Conservation (phyloP, 2,888 invertebrate genomes). For the Sepiola atlantica region DNA sequence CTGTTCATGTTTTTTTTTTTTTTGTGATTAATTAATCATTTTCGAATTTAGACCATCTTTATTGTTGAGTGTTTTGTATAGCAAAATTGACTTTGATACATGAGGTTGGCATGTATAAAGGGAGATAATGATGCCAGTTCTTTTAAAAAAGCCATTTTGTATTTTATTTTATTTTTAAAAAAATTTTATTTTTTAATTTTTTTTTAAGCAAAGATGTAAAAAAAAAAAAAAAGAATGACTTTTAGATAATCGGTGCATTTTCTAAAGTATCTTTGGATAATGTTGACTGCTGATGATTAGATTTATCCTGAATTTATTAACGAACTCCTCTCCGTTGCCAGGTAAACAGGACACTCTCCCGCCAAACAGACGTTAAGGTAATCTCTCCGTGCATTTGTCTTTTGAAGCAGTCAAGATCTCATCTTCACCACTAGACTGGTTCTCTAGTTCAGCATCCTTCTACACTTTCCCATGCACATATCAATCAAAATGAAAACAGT, state of each 20-base stretch:
- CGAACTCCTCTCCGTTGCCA: slow-evolving; percentile 45
- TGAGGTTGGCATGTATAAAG: neutral
- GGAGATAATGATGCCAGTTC: neutral
- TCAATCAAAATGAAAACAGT: neutral
- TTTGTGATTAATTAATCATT: neutral
- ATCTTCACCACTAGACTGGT: slow-evolving; percentile 41
- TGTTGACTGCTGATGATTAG: slow-evolving; percentile 32
- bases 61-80: neutral
- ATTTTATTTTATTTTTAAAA: neutral
- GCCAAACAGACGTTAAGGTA: slow-evolving; percentile 46
- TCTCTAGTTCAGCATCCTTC: slow-evolving; percentile 45
- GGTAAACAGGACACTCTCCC: slow-evolving; percentile 45
- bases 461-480: slow-evolving; percentile 45
- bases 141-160: slow-evolving; percentile 10
- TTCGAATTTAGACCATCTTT: neutral
- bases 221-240: neutral
- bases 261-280: slow-evolving; percentile 42
- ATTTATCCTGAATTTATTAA: slow-evolving; percentile 36
- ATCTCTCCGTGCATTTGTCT: slow-evolving; percentile 46
- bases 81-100: neutral
- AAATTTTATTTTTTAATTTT: neutral
- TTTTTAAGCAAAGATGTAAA: neutral
- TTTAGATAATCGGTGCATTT: neutral
- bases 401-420: slow-evolving; percentile 36
- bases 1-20: neutral